Conservation (phyloP, 2,113 vertebrate species). For the Epinephelus moara region DNA sequence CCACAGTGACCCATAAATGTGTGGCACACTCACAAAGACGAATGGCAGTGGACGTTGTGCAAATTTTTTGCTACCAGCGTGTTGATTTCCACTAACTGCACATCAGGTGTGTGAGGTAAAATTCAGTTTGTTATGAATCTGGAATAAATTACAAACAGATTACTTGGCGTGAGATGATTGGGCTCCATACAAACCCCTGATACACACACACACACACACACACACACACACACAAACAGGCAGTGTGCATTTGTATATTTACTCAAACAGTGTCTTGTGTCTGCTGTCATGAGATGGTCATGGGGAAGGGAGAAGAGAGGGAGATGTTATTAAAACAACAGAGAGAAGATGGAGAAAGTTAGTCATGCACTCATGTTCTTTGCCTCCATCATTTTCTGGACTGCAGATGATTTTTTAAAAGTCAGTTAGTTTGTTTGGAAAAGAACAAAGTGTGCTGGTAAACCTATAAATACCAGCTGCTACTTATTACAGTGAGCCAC, state of each 20-base stretch:
- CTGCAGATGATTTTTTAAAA: conserved; percentile 72
- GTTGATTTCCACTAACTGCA: not conserved
- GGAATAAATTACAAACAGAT: conserved; percentile 23
- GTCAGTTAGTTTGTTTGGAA: conserved; percentile 69
- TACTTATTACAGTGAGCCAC: conserved; percentile 69
- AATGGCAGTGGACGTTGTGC: not conserved
- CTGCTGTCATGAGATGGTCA: conserved; percentile 39
- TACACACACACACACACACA: not conserved
- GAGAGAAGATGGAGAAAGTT: conserved; percentile 59
- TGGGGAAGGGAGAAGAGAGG: conserved; percentile 33
- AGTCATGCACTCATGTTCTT: conserved; percentile 63
- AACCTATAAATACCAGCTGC: conserved; percentile 70
- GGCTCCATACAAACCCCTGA: not conserved
- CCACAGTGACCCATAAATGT: not conserved
- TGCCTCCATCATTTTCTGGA: conserved; percentile 57
- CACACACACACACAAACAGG: not conserved
- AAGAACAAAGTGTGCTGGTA: conserved; percentile 61
- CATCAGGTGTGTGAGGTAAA: conserved; percentile 11
- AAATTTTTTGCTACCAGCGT: too few species aligned
- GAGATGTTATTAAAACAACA: conserved; percentile 62
- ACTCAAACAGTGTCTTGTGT: conserved; percentile 20
- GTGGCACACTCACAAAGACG: not conserved
- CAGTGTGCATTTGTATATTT: conserved; percentile 35
- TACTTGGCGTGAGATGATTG: conserved; percentile 19
- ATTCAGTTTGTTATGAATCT: conserved; percentile 13